Percentiles rank a stretch among this genome's conserved stretches.
Evolutionary conservation across 30 jellyfish, hydroid and myxozoan species (phyloP).

Genomic region (Cassiopea xamachana): DNA sequence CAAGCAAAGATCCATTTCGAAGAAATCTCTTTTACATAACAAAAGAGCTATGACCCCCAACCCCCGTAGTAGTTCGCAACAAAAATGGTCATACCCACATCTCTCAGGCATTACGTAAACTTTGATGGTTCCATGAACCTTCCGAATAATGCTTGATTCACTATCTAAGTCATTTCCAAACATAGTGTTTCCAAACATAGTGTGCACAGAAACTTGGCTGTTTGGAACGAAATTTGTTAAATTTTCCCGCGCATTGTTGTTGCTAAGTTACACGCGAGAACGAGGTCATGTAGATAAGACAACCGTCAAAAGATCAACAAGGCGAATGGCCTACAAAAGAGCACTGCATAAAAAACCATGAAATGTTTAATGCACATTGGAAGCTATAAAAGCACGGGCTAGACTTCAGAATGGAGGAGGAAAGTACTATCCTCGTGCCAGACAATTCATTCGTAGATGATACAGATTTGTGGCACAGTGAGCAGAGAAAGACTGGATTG

Average conservation of each 20-base stretch:
- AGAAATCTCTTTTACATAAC: too few relatives aligned
- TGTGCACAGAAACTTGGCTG: too few relatives aligned
- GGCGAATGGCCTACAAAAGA: constrained; percentile 3
- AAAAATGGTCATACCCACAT: too few relatives aligned
- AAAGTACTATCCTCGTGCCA: constrained; percentile 58
- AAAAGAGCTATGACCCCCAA: too few relatives aligned
- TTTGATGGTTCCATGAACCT: too few relatives aligned
- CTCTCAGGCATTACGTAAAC: too few relatives aligned
- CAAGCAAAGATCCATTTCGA: too few relatives aligned
- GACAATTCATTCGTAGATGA: constrained; percentile 72
- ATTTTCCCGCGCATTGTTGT: constrained; percentile 16
- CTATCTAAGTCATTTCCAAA: too few relatives aligned
- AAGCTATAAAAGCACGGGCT: not conserved
- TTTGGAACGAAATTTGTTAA: not conserved
- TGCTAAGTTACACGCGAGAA: constrained; percentile 12
- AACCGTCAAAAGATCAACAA: constrained; percentile 63
- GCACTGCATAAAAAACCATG: not conserved
- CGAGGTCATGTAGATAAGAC: constrained; percentile 20
- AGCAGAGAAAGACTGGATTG: constrained; percentile 3
- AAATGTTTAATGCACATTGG: not conserved
- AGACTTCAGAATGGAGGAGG: constrained; percentile 22
- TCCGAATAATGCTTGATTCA: too few relatives aligned
- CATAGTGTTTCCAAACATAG: too few relatives aligned
- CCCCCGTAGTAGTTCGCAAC: too few relatives aligned
- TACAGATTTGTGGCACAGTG: constrained; percentile 6